Base-by-base conservation (phyloP, 1,140 invertebrate species). In the Pseudomyrmex flavicornis region DNA sequence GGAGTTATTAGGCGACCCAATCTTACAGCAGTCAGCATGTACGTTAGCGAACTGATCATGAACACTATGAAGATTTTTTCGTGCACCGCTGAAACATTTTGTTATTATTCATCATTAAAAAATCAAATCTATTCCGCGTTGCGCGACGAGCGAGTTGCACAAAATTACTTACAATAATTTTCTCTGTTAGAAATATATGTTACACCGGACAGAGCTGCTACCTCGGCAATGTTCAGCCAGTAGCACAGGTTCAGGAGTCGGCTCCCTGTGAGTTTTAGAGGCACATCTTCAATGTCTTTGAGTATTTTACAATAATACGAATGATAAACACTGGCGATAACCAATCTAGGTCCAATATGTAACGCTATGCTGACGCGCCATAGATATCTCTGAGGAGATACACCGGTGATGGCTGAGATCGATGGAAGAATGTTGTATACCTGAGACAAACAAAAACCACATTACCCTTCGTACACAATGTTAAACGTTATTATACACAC, bases 21-120 rank as follows among this genome's bases (percentile, higher is more conserved):
- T 91, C 95, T 95, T 84, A 96, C 95, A 77, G 95, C 95, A 69
- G 95, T 96, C 85, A 98, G 93, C 98, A 98, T 98, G 91, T 98
- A 98, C 80, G 96, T 95, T 76, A 98, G 93, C 48, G 97, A 98
- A 80, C 97, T 96, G 83, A 98, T 94, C 98, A 99, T 98, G 93
- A 99, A 99, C 75, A 97, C 95, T 88, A 98, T 97, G 94, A 99
- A 98, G 90, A 98, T 97, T 93, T 98, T 98, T 93, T 98, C 98
- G 94, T 98, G 98, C 66, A 98, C 95, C 90, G 97, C 98, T 98
- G 94, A 79, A 97, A 97, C 84, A 72, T 80, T 73, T 76, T 76
- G 46, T 59, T 62, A 17, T 66, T n/a, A 56, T 80, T 85, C 26
- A 56, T 35, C 35, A 58, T 5, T 17, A 17, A 17, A 35, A 35